These are phyloP conservation scores for Lophotis ruficrista DNA, from an alignment of 2,113 vertebrate genomes.

Conservation along the genomic window DNA sequence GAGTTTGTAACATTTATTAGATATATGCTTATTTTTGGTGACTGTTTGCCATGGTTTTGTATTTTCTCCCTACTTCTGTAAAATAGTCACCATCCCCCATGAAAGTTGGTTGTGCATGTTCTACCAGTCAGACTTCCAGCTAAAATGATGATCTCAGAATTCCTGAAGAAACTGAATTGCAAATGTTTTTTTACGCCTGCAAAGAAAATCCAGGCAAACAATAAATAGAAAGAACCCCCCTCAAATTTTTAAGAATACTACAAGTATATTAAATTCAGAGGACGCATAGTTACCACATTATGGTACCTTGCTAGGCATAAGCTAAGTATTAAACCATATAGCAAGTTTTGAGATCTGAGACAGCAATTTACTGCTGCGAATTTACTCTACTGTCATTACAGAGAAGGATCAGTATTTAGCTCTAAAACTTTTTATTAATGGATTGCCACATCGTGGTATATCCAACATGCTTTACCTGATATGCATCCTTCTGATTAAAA, in stretches of 20 bases:
- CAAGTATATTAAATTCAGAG: background rate
- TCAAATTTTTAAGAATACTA: background rate
- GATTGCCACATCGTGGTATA: background rate
- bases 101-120: background rate
- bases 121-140: background rate
- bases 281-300: background rate
- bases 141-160: background rate
- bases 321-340: background rate
- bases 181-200: background rate
- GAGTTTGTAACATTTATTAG: background rate
- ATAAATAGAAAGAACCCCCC: background rate
- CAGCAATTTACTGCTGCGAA: background rate
- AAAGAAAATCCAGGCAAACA: background rate
- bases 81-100: background rate
- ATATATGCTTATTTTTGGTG: background rate
- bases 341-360: background rate
- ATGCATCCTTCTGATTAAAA: background rate
- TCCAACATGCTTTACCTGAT: background rate
- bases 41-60: background rate
- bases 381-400: background rate
- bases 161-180: background rate
- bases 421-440: background rate
- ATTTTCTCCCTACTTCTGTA: background rate
- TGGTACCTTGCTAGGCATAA: background rate
- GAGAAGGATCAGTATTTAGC: background rate